These are phyloP conservation scores for Rhaphigaster nebulosa DNA, from an alignment of 2,888 invertebrate species.

Conservation along the genomic window DNA sequence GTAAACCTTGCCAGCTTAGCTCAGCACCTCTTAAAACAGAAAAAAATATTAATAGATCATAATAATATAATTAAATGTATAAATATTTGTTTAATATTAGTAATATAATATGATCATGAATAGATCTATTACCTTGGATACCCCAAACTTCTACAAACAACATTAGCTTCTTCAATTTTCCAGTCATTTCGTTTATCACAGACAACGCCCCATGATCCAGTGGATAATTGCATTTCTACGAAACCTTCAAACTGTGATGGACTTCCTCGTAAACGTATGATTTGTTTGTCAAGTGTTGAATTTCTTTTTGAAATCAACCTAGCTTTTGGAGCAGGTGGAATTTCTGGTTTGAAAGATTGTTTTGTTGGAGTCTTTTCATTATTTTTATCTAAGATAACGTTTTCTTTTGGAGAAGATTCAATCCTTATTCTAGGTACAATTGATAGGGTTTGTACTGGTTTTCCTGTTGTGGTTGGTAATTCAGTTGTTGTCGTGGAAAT, in stretches of 20 bases:
- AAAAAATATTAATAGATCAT: constrained; percentile 5
- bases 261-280: constrained; percentile 70
- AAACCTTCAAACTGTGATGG: constrained; percentile 70
- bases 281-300: constrained; percentile 66
- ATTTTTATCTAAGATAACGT: not conserved
- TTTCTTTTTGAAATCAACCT: constrained; percentile 52
- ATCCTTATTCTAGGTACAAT: constrained; percentile 16
- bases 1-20: constrained; percentile 70
- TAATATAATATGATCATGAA: not conserved
- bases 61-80: too few species aligned
- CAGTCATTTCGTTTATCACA: constrained; percentile 71
- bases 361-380: not conserved
- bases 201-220: constrained; percentile 71
- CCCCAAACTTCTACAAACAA: constrained; percentile 72
- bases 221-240: constrained; percentile 69
- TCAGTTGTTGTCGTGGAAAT: not conserved
- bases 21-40: constrained; percentile 70
- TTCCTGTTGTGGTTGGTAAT: not conserved
- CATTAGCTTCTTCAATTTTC: constrained; percentile 71
- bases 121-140: constrained; percentile 69
- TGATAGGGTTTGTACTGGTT: not conserved
- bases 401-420: not conserved
- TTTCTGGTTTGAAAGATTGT: constrained; percentile 32
- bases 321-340: constrained; percentile 5
- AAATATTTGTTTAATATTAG: not conserved